These are phyloP conservation scores for Sminthurides bifidus DNA, from an alignment of 1,140 invertebrate genomes.

Conservation along the genomic window DNA sequence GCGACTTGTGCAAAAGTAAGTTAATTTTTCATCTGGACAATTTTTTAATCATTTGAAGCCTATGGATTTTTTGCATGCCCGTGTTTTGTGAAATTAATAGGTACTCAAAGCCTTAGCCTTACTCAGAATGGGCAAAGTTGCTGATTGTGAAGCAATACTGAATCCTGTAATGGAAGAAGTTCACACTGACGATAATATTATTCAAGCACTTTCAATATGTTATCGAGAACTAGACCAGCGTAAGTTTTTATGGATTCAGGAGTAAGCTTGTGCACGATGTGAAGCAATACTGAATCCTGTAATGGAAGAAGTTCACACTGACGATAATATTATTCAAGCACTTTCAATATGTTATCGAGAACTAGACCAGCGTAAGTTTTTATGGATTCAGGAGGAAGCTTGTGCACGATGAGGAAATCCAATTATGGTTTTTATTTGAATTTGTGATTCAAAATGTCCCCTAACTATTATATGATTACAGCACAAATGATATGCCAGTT, in stretches of 20 bases:
- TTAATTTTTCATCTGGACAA: not conserved
- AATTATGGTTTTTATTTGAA: not conserved
- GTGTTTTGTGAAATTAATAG: constrained; percentile 19
- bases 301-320: constrained; percentile 65
- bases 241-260: constrained; percentile 29
- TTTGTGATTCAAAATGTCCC: not conserved
- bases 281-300: constrained; percentile 60
- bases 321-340: constrained; percentile 85
- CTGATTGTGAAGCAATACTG: constrained; percentile 62
- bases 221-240: constrained; percentile 67
- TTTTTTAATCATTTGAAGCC: not conserved
- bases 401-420: not conserved
- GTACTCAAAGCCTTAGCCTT: constrained; percentile 78
- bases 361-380: constrained; percentile 44
- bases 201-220: constrained; percentile 93
- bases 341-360: constrained; percentile 91
- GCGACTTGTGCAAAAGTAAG: constrained; percentile 74
- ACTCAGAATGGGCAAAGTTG: constrained; percentile 65
- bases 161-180: constrained; percentile 64
- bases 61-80: not conserved
- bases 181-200: constrained; percentile 78
- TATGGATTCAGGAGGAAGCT: not conserved
- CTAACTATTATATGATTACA: constrained; percentile 40
- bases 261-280: not conserved
- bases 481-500: constrained; percentile 76